phyloP scores from a whole-genome alignment of 2,888 invertebrate species.

The Syrista parreyssii region DNA sequence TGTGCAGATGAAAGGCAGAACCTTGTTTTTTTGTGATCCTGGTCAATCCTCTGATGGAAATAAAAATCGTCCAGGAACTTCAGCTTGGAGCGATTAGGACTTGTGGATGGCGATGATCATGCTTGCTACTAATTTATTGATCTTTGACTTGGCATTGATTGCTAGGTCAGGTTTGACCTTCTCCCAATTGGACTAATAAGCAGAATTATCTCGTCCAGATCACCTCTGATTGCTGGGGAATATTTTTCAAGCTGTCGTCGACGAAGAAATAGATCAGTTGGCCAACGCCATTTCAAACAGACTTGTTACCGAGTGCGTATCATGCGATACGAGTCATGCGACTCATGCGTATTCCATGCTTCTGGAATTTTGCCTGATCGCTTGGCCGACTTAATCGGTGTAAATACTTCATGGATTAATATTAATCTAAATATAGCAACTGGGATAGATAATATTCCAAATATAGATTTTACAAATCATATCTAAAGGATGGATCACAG shows the following conservation, averaged over 20 bases:
- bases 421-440: not conserved
- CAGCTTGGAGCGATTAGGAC: not conserved
- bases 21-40: not conserved
- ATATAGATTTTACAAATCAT: not conserved
- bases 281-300: not conserved
- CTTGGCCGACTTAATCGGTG: not conserved
- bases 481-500: not conserved
- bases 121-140: not conserved
- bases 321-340: no score
- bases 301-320: not conserved
- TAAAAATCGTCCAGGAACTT: not conserved
- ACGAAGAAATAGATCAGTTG: not conserved
- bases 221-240: not conserved
- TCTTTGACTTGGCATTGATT: not conserved
- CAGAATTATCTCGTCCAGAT: not conserved
- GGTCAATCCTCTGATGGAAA: not conserved
- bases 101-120: not conserved
- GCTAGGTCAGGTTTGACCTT: not conserved
- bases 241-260: not conserved
- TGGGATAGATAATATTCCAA: not conserved
- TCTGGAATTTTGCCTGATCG: not conserved
- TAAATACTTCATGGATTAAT: not conserved
- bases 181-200: not conserved
- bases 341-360: not conserved
- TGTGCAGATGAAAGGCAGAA: not conserved